A percentile compares a stretch with the other conserved stretches of the same genome.
phyloP scores from a whole-genome alignment of 2,797 vertebrate genomes.

The Pelobates cultripes region DNA sequence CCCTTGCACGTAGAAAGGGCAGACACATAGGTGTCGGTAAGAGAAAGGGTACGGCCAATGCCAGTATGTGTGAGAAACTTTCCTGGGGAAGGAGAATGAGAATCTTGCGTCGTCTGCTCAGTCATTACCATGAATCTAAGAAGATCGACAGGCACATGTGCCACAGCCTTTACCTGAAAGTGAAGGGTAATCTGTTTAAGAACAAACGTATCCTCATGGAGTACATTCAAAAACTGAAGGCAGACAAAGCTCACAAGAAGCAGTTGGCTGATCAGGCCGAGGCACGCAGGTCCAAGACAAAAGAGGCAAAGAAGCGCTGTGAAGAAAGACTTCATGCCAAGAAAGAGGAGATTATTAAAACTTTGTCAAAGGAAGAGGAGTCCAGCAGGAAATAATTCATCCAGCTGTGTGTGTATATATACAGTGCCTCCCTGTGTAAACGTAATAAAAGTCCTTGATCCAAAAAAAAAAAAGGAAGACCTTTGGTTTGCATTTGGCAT shows the following conservation, averaged over 20 bases:
- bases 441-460: slow-evolving; percentile 66
- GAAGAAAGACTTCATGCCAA: slow-evolving; percentile 94
- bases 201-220: slow-evolving; percentile 98
- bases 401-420: slow-evolving; percentile 24
- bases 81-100: slow-evolving; percentile 97
- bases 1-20: slow-evolving; percentile 92
- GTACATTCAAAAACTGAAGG: slow-evolving; percentile 98
- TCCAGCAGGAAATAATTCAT: slow-evolving; percentile 82
- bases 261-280: slow-evolving; percentile 94
- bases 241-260: slow-evolving; percentile 98
- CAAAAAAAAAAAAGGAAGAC: background rate
- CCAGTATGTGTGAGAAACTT: slow-evolving; percentile 96
- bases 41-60: slow-evolving; percentile 97
- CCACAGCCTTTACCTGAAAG: slow-evolving; percentile 95
- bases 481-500: too few relatives aligned
- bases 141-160: slow-evolving; percentile 76
- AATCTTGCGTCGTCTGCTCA: slow-evolving; percentile 90
- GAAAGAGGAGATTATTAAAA: slow-evolving; percentile 98
- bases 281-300: slow-evolving; percentile 94
- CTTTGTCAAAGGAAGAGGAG: slow-evolving; percentile 93
- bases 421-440: slow-evolving; percentile 4
- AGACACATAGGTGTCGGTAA: slow-evolving; percentile 93
- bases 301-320: slow-evolving; percentile 92
- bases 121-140: slow-evolving; percentile 89
- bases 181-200: slow-evolving; percentile 98